These are phyloP conservation scores for Phyllopteryx taeniolatus DNA, from an alignment of 2,113 vertebrate genomes.

Conservation along the genomic window DNA sequence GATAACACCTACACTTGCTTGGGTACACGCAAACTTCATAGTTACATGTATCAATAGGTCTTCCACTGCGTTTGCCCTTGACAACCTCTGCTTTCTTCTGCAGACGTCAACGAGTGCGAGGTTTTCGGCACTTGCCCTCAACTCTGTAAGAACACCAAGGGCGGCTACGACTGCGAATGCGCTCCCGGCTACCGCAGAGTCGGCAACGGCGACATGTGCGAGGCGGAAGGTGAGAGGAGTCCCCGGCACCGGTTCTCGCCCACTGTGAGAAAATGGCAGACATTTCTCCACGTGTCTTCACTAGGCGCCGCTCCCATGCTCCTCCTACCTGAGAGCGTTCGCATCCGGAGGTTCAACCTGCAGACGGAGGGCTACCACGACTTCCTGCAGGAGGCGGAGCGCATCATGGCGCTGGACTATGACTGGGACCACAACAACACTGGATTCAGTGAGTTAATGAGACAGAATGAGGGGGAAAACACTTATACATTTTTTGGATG, in stretches of 20 bases:
- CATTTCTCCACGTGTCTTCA: background rate
- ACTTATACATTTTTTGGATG: background rate
- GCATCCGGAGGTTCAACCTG: conserved; percentile 86
- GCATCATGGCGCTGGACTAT: conserved; percentile 85
- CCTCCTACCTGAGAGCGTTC: conserved; percentile 85
- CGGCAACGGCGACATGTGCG: conserved; percentile 80
- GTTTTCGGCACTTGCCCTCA: conserved; percentile 83
- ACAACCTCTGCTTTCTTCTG: background rate
- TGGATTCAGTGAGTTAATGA: conserved; percentile 76
- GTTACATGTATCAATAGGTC: too few relatives aligned
- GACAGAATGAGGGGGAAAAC: background rate
- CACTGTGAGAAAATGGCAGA: background rate
- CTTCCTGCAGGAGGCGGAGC: conserved; percentile 84
- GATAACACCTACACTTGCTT: conserved; percentile 80
- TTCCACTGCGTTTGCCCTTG: background rate
- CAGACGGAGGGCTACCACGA: conserved; percentile 84
- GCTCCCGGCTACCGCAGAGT: conserved; percentile 82
- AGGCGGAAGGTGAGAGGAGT: conserved; percentile 78
- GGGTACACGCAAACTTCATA: conserved; percentile 33
- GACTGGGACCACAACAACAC: conserved; percentile 88
- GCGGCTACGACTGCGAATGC: conserved; percentile 86
- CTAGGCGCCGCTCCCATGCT: conserved; percentile 82
- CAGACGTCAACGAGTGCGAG: conserved; percentile 89
- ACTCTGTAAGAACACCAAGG: conserved; percentile 85
- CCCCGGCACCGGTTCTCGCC: background rate